Conservation (phyloP, 2,797 vertebrate genomes). For the Spinibarbus caldwelli region DNA sequence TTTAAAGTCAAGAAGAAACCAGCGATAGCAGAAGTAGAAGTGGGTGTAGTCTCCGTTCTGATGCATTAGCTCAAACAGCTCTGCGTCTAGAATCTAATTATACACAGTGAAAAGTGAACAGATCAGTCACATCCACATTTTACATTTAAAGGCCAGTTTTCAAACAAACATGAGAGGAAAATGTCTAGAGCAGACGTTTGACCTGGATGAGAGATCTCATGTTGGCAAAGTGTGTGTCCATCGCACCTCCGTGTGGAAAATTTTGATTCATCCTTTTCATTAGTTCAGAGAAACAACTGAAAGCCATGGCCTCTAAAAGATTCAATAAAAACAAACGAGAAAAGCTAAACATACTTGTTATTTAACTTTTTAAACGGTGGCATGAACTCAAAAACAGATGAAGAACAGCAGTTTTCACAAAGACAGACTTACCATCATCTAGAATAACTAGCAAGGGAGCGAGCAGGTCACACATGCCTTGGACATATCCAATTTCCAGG, state of each 20-base stretch:
- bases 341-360: not conserved
- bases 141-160: not conserved
- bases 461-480: constrained; percentile 98
- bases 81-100: constrained; percentile 92
- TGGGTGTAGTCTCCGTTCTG: constrained; percentile 99
- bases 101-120: constrained; percentile 1
- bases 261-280: constrained; percentile 99
- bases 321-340: not conserved
- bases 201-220: constrained; percentile 99
- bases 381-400: not conserved
- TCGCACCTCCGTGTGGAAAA: constrained; percentile 95
- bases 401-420: not conserved
- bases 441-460: constrained; percentile 95
- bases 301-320: constrained; percentile 89
- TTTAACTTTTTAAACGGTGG: not conserved
- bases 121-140: not conserved
- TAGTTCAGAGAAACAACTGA: constrained; percentile 96
- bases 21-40: constrained; percentile 99
- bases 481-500: constrained; percentile 95
- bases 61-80: constrained; percentile 98
- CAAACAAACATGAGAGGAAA: not conserved
- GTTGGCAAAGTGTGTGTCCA: constrained; percentile 99
- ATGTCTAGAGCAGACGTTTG: not conserved
- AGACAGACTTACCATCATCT: constrained; percentile 90
- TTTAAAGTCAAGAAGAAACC: constrained; percentile 99